Base-by-base conservation (phyloP, 2,888 invertebrate genomes). In the Xestia ashworthii region DNA sequence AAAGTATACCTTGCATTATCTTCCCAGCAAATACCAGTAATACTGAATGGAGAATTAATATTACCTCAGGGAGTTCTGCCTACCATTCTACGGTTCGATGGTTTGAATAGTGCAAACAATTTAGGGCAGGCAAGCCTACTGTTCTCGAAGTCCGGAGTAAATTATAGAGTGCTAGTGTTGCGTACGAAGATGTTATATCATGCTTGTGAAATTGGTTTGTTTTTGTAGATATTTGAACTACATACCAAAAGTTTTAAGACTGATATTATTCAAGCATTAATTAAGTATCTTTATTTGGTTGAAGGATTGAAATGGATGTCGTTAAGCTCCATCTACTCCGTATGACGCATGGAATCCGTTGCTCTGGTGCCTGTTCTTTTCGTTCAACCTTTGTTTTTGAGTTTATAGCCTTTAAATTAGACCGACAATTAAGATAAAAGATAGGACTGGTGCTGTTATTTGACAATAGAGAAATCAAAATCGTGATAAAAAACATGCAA, bases 41-140 rank as follows among this genome's bases (percentile, higher is more conserved):
- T 80, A 76, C 60, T 67, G 69, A 70, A 85, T 78, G 50, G 77
- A 81, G 79, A 80, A 85, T 85, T 80, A 79, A 88, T 82, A 80
- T 79, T 73, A 82, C 78, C 75, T 73, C 68, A 60, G 62, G 68
- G 65, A 66, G 41, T 70, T 50, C 74, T 62, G 71, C 67, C 73
- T 69, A 69, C 78, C 67, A 78, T 78, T 79, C 46, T 12, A 85
- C 65, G 83, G 78, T 82, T 46, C 22, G 74, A 32, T 75, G 74
- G 69, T 88, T 88, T 88, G 80, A 87, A 88, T 87, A 72, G 78
- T 60, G 72, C 71, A 64, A 84, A 80, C 69, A 70, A 70, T 86
- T 84, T 73, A 64, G 71, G 46, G 46, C 66, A 74, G 78, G 12
- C 82, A 75, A 71, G 70, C 74, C 71, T 44, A 74, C 79, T 67